These are phyloP conservation scores for Prenolepis imparis DNA, from an alignment of 2,888 invertebrate genomes.

Conservation along the genomic window DNA sequence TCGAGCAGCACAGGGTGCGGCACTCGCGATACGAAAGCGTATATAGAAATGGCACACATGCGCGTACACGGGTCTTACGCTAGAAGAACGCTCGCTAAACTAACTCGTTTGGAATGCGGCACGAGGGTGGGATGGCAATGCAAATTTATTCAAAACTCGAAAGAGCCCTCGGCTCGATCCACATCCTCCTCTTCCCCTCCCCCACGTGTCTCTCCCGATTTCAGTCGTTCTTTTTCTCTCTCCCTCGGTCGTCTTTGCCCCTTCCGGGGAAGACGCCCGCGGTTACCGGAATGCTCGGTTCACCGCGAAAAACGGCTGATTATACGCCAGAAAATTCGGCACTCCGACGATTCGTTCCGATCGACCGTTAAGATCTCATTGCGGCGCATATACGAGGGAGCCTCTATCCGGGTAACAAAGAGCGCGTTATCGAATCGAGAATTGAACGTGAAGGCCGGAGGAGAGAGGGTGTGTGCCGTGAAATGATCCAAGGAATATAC, in stretches of 20 bases:
- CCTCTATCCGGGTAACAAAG: background rate
- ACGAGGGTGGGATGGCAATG: slow-evolving; percentile 65
- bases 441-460: slow-evolving; percentile 59
- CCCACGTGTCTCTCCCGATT: slow-evolving; percentile 25
- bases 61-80: slow-evolving; percentile 53
- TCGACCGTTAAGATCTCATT: slow-evolving; percentile 52
- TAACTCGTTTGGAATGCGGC: slow-evolving; percentile 69
- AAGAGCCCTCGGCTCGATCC: slow-evolving; percentile 70
- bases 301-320: slow-evolving; percentile 47
- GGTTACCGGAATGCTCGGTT: slow-evolving; percentile 34
- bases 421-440: slow-evolving; percentile 52
- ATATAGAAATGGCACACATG: slow-evolving; percentile 34
- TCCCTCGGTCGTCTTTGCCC: slow-evolving; percentile 41
- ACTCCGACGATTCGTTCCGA: slow-evolving; percentile 65
- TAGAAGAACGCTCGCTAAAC: slow-evolving; percentile 62
- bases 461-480: slow-evolving; percentile 66
- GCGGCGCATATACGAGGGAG: slow-evolving; percentile 47
- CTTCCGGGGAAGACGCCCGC: slow-evolving; percentile 46
- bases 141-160: slow-evolving; percentile 76
- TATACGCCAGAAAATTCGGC: slow-evolving; percentile 46
- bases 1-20: slow-evolving; percentile 8
- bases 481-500: slow-evolving; percentile 75
- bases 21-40: background rate
- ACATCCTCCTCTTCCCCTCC: slow-evolving; percentile 6
- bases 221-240: slow-evolving; percentile 14